Conservation (phyloP, 2,888 invertebrate genomes). For the Nebria salina region DNA sequence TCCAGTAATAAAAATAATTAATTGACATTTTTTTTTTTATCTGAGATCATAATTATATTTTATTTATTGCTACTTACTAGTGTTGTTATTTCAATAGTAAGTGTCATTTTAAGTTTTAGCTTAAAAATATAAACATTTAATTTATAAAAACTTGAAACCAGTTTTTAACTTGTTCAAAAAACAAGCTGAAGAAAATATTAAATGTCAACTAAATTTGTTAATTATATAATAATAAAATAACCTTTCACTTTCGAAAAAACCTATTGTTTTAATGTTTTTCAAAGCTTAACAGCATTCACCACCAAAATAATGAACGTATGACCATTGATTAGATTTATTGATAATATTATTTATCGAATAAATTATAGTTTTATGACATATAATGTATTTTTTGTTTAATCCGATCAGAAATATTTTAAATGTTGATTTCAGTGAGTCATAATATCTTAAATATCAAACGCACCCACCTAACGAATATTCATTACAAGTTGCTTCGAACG, state of each 20-base stretch:
- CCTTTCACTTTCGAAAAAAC: neutral
- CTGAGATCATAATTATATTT: neutral
- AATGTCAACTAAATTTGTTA: neutral
- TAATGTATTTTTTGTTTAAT: neutral
- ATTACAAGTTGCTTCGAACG: neutral
- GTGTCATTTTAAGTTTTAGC: neutral
- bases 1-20: neutral
- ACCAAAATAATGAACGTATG: neutral
- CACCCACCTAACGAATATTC: neutral
- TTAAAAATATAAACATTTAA: neutral
- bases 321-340: neutral
- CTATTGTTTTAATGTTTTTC: too few species aligned
- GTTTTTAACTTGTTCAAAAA: neutral
- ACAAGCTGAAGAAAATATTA: neutral
- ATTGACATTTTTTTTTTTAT: neutral
- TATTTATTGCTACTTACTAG: neutral
- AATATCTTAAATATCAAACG: neutral
- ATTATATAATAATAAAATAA: neutral
- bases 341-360: neutral
- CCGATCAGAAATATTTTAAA: neutral
- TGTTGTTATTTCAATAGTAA: neutral
- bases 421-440: neutral
- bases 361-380: neutral
- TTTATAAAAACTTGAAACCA: neutral
- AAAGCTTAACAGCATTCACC: too few species aligned